These are phyloP conservation scores for Neodiprion fabricii DNA, from an alignment of 1,140 invertebrate genomes.

Conservation along the genomic window DNA sequence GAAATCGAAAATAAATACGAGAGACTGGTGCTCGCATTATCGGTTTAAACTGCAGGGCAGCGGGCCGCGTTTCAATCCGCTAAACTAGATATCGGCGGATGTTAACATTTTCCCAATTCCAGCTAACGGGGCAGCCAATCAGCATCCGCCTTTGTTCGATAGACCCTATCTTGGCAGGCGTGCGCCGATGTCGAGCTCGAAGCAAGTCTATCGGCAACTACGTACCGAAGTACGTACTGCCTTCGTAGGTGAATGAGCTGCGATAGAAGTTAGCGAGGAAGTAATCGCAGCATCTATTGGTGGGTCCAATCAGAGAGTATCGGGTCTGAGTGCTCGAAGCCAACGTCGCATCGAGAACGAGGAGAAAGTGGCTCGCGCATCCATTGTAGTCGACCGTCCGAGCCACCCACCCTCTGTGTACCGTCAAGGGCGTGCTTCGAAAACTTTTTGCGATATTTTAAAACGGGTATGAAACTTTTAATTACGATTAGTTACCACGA, in stretches of 20 bases:
- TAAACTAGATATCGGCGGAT: constrained; percentile 10
- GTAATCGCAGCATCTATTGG: background rate
- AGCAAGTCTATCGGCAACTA: background rate
- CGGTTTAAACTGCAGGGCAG: constrained; percentile 2
- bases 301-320: constrained; percentile 4
- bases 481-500: too few species aligned
- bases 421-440: background rate
- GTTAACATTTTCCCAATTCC: constrained; percentile 29
- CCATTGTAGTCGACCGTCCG: constrained; percentile 4
- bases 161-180: constrained; percentile 1
- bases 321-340: background rate
- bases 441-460: background rate
- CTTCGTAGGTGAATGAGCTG: background rate
- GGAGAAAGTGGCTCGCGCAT: background rate
- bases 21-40: background rate
- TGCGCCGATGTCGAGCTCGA: background rate
- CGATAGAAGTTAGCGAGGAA: background rate
- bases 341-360: background rate
- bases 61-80: background rate
- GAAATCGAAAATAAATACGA: background rate
- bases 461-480: background rate
- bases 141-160: constrained; percentile 9
- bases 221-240: background rate
- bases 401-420: background rate
- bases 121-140: constrained; percentile 10